Evolutionary conservation across 2,888 invertebrate genomes (phyloP), one percentile per base, ranked within the genome.

Genomic region (Ametastegia equiseti): DNA sequence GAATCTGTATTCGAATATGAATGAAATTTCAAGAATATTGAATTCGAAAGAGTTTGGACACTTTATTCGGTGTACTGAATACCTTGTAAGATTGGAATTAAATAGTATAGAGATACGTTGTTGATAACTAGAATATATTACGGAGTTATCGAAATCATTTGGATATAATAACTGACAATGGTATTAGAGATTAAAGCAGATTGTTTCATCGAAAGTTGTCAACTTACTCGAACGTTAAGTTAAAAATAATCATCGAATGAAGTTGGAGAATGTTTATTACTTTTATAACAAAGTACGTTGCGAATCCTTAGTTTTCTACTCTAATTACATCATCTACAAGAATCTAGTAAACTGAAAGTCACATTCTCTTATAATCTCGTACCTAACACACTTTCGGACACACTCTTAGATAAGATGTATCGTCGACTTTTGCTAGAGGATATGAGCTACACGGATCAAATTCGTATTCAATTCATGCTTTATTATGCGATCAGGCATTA

Each of bases 371-470:
- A 78, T 60, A 60, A 60, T 78, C 33, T 39, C 23, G 60, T 78
- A 78, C 30, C 27, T 78, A 78, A 78, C 78, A 78, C 78, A 78
- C 42, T 63, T 78, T 78, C 78, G 60, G 75, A 19, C 78, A 57
- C 78, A 78, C 57, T 78, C 23, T 78, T 78, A 60, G 63, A 63
- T 27, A 63, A 78, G 45, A 78, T 42, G 23, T 39, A 45, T 71
- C 42, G 63, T 63, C 27, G 15, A 63, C 60, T 78, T 78, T 78
- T 78, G 78, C 78, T 78, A 78, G 78, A 78, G 42, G n/a, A 63
- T 78, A 9, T n/a, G n/a, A n/a, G n/a, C n/a, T n/a, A n/a, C n/a
- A 60, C 39, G 60, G 63, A 42, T 42, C 11, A 78, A 23, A 60
- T 75, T 54, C 15, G 1, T 75, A 2, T 36, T 7, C 54, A 15